Base-by-base conservation (phyloP, 2,113 vertebrate species). In the Mugil cephalus region DNA sequence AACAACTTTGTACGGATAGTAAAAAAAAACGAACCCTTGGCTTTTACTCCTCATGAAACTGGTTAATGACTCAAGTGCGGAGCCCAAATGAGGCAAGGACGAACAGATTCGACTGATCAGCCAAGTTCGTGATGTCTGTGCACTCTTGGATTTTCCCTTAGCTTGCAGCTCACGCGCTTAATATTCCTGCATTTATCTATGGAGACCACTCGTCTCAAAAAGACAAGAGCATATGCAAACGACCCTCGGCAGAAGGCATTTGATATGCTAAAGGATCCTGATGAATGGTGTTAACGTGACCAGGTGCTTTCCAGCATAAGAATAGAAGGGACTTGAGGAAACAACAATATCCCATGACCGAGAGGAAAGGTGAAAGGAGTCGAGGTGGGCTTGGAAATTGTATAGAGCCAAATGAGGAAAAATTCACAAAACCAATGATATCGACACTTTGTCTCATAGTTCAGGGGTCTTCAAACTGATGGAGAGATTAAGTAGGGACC, bases 171-270 rank as follows among this genome's bases (percentile, higher is more conserved):
- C 79, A 48, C 14, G 12, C 43, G 59, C 48, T 71, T 67, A 50
- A 69, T 74, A 70, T 76, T 62, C 51, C 56, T 42, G 67, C 76
- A 39, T 78, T 79, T 60, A 82, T 79, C 74, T 69, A 58, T 34
- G 40, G 53, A 80, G 65, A 65, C 61, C 47, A 55, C 39, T 69
- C 51, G 59, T 45, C 54, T 11, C 21, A n/a, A 40, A 56, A 88
- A 91, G 89, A 92, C 83, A 82, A 81, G 87, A 84, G 74, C 52
- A 63, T 83, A 89, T 89, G 84, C 80, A 90, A 93, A 91, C 74
- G 14, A 71, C 77, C 80, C 69, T 67, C 78, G 84, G 91, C 85
- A 92, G 85, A 81, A 77, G 79, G 85, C 80, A 65, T 88, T 92
- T 84, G 74, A 85, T 90, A 90, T 87, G 83, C 82, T 92, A 89